Evolutionary conservation across 37 sponge, comb jelly and placozoan species (phyloP), one percentile per base, ranked within the genome.

Genomic region (Beroe forskalii): DNA sequence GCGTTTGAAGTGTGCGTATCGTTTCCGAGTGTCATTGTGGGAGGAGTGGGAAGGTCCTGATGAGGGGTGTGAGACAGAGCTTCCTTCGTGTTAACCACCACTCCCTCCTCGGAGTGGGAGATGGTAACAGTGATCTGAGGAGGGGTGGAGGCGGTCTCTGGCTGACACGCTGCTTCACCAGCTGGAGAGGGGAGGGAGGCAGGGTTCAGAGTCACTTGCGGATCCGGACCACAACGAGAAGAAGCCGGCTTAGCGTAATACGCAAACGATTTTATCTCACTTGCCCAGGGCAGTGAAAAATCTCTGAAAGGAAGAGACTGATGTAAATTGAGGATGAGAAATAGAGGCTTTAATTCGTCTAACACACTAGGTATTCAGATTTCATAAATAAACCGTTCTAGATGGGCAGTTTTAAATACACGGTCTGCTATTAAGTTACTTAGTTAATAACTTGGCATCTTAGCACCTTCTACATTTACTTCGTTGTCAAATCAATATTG

Each of bases 181-280:
- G 66, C 3, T 64, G 66, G 66, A 48, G 55, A 17, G 31, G 66
- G 60, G 17, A 17, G 60, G 17, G 60, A 20, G 9, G 17, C 60
- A 9, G 60, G 66, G 31, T 64, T 64, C 20, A 64, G 66, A 22
- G 66, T 64, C 20, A 64, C 66, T 64, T 8, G 3, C 6, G 66
- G 25, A 64, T 64, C 66, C 17, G 66, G 66, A 23, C 3, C 66
- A 30, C 30, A 8, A 27, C 66, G 66, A 23, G 25, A 64, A 17
- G 55, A 48, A 6, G 55, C 55, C 66, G 66, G 76, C 30, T 72
- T 72, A 1, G 40, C 76, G 76, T 72, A 72, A 38, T 72, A 72
- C 28, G 76, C 76, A 37, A 72, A 72, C 19, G 76, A 72, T 33
- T 72, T 72, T 33, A 72, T 72, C 8, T 72, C 76, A 37, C 27